Evolutionary conservation across 2,888 invertebrate genomes (phyloP), one percentile per base, ranked within the genome.

Genomic region (Drosophila antonietae): DNA sequence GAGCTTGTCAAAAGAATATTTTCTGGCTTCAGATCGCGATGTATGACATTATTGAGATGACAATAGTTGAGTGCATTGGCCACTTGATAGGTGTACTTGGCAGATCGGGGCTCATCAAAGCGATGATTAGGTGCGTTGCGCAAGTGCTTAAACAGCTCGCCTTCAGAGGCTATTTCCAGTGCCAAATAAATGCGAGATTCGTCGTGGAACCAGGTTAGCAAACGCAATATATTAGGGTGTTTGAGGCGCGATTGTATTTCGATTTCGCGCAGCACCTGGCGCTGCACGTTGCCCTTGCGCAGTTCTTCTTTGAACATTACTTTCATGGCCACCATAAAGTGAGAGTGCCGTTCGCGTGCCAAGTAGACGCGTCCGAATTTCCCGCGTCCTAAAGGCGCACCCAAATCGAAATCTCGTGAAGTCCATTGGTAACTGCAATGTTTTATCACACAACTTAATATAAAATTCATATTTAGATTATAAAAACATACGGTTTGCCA

Each of bases 341-440:
- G 95, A 15, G 96, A 96, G 82, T 94, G 94, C 89, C 95, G 96
- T 88, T 98, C 98, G 78, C 97, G 94, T 0, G 98, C 98, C 52
- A 98, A 93, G 91, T 97, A 98, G 0, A 98, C 98, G 83, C 97
- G 95, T 0, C 98, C 98, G 92, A 98, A 99, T 93, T 98, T 98
- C 1, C 98, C 98, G 90, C 96, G 95, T 0, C 98, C 98, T n/a
- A 98, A 93, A 0, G 96, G 95, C 61, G 95, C 94, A 1, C 98
- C 98, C 71, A 98, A 94, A 83, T 98, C 97, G 93, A 98, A 98
- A 92, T 98, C 96, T 62, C 94, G 93, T 23, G 97, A 93, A 1
- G 95, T 94, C 97, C 97, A 97, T 84, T 94, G 93, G 78, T 95
- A 95, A 0, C 95, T 55, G 15, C 20, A 6, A 12, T 37, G 35